These are phyloP conservation scores for Drosophila melanosoma DNA, from an alignment of 2,888 invertebrate species.

Conservation along the genomic window DNA sequence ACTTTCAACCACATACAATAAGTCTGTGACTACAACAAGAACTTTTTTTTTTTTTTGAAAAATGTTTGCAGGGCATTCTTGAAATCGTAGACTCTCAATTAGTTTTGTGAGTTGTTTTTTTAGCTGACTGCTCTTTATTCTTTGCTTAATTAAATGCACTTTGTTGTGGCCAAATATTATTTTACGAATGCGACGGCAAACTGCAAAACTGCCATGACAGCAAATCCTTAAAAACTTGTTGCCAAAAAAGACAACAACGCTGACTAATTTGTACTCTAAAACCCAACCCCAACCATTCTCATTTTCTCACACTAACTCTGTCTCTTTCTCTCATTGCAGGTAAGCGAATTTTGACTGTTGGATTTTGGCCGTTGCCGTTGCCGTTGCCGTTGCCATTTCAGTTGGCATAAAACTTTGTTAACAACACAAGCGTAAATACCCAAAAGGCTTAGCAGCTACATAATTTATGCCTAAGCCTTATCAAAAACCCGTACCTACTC, in stretches of 20 bases:
- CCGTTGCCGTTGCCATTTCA: conserved; percentile 14
- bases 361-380: background rate
- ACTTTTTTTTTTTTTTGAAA: background rate
- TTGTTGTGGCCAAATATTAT: conserved; percentile 76
- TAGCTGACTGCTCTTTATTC: conserved; percentile 52
- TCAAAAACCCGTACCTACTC: conserved; percentile 49
- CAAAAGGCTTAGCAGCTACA: conserved; percentile 74
- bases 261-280: conserved; percentile 51
- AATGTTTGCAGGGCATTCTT: conserved; percentile 9
- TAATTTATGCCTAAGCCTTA: conserved; percentile 73
- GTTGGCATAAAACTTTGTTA: conserved; percentile 63
- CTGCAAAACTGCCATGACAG: conserved; percentile 36
- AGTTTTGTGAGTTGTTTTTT: conserved; percentile 4
- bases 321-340: conserved; percentile 52
- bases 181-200: conserved; percentile 41
- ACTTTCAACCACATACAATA: background rate
- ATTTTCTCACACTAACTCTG: conserved; percentile 11
- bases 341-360: conserved; percentile 41
- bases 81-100: background rate
- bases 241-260: conserved; percentile 54
- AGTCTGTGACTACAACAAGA: background rate
- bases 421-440: conserved; percentile 78
- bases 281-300: background rate
- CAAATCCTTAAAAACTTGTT: conserved; percentile 44
- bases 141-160: conserved; percentile 76